Conservation (phyloP, 64 coral and sea anemone species). For the Acropora yongei region DNA sequence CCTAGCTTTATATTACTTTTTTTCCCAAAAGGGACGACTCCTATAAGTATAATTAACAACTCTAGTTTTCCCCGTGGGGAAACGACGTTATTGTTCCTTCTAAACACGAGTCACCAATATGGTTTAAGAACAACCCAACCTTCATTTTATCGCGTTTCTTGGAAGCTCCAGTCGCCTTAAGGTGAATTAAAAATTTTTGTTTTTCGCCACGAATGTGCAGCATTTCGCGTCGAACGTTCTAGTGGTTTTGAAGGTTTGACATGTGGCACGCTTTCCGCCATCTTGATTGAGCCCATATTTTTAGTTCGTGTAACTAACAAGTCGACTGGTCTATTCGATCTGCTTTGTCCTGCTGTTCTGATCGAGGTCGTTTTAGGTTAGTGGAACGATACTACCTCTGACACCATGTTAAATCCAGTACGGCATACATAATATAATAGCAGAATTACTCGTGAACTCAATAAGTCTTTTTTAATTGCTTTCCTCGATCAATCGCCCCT, state of each 20-base stretch:
- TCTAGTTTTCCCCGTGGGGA: too few species aligned
- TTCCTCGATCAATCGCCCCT: too few species aligned
- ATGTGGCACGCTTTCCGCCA: conserved; percentile 34
- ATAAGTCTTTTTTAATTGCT: too few species aligned
- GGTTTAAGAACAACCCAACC: conserved; percentile 49
- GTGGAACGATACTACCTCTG: neutral
- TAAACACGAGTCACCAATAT: conserved; percentile 33
- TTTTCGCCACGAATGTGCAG: conserved; percentile 50
- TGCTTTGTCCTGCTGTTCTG: neutral
- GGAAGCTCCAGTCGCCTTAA: conserved; percentile 29
- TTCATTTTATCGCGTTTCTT: conserved; percentile 32
- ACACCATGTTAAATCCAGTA: conserved; percentile 5
- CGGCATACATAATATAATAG: neutral
- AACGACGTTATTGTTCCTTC: neutral
- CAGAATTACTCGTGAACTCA: neutral
- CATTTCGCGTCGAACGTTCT: conserved; percentile 22
- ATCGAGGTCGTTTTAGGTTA: neutral
- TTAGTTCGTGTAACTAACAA: neutral
- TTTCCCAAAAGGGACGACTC: too few species aligned
- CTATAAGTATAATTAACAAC: too few species aligned
- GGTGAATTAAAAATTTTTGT: neutral
- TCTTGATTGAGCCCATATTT: conserved; percentile 8
- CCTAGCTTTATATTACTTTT: too few species aligned
- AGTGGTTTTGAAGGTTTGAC: conserved; percentile 21
- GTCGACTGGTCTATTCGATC: neutral